phyloP scores from a whole-genome alignment of 2,888 invertebrate species.

The Sussaba pulchella region DNA sequence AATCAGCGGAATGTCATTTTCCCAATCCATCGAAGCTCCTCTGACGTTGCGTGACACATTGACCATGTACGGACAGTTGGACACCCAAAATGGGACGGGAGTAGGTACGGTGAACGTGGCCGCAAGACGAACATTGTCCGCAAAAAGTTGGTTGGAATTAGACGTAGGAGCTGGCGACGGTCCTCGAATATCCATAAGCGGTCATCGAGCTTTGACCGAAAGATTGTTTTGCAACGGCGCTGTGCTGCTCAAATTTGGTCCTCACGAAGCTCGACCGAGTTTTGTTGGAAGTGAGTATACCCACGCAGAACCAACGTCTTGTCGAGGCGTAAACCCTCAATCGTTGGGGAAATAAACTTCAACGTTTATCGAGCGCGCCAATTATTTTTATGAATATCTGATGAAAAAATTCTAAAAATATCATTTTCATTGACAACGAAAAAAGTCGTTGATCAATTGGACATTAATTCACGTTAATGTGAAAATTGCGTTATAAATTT shows the following conservation, averaged over 20 bases:
- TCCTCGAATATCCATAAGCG: constrained; percentile 91
- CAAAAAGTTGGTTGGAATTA: constrained; percentile 95
- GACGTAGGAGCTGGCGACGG: constrained; percentile 95
- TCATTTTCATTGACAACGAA: no score
- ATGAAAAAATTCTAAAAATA: no score
- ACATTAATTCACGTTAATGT: no score
- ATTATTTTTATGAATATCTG: no score
- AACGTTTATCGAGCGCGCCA: no score
- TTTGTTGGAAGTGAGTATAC: constrained; percentile 90
- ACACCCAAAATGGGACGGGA: constrained; percentile 95
- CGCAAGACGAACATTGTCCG: constrained; percentile 91
- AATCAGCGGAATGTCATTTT: constrained; percentile 96
- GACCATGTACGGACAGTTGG: constrained; percentile 92
- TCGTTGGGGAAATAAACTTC: no score
- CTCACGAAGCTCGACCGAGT: constrained; percentile 91
- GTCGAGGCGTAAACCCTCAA: no score
- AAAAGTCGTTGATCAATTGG: no score
- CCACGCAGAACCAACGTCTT: no score
- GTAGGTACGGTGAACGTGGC: constrained; percentile 91
- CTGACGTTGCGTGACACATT: constrained; percentile 94
- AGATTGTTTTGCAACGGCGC: constrained; percentile 92
- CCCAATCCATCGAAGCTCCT: constrained; percentile 97
- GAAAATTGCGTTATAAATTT: no score
- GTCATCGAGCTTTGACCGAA: constrained; percentile 90
- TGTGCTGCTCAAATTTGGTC: constrained; percentile 91